Evolutionary conservation across 2,888 invertebrate genomes (phyloP).

Genomic region (Merodon equestris): DNA sequence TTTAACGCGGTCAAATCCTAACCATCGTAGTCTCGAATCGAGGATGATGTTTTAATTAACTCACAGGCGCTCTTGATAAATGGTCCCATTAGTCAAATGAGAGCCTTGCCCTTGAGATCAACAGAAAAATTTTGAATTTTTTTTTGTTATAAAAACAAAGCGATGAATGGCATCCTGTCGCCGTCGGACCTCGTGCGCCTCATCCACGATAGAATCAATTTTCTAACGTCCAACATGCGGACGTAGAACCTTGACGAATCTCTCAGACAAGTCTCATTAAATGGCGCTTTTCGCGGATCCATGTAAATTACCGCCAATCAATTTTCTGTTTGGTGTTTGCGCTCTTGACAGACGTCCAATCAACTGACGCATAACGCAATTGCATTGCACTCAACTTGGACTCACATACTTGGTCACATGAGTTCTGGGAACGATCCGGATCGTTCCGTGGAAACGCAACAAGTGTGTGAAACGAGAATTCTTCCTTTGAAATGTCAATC

Average conservation of each 20-base stretch:
- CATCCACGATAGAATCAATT: constrained; percentile 12
- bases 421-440: no score
- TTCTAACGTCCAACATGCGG: not conserved
- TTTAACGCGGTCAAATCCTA: constrained; percentile 8
- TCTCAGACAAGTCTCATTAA: constrained; percentile 45
- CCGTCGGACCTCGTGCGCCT: no score
- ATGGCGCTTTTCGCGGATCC: constrained; percentile 40
- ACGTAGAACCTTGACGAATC: constrained; percentile 38
- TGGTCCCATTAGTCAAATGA: constrained; percentile 23
- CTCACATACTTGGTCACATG: no score
- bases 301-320: constrained; percentile 52
- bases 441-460: not conserved
- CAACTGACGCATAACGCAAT: constrained; percentile 40
- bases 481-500: constrained; percentile 31
- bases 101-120: not conserved
- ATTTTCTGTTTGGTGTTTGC: constrained; percentile 49
- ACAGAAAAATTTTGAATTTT: no score
- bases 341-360: constrained; percentile 61
- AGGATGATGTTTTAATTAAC: constrained; percentile 11
- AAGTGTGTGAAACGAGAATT: constrained; percentile 14
- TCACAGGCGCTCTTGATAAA: constrained; percentile 4
- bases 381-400: constrained; percentile 14
- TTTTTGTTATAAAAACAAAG: no score
- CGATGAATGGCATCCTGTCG: no score
- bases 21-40: not conserved